phyloP scores from a whole-genome alignment of 2,113 vertebrate genomes.

The Telmatochromis bifrenatus region DNA sequence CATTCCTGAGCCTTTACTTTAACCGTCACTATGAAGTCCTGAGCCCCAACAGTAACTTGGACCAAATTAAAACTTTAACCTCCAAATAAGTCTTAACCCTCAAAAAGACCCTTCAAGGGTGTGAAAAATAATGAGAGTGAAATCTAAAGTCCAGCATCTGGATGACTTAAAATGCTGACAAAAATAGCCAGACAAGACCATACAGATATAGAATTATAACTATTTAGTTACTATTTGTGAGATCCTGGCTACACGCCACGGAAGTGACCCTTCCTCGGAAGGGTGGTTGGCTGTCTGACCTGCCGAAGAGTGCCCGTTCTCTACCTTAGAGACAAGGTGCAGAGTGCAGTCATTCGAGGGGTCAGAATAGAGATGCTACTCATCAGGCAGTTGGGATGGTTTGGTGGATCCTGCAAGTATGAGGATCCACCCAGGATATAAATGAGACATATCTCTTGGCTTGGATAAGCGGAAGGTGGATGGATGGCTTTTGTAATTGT shows the following conservation, averaged over 20 bases:
- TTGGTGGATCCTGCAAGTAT: neutral
- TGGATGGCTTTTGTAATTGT: neutral
- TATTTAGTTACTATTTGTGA: neutral
- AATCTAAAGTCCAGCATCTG: neutral
- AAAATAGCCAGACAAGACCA: neutral
- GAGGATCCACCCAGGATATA: neutral
- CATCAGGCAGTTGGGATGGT: neutral
- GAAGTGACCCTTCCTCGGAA: neutral
- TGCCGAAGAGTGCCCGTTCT: neutral
- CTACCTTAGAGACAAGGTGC: neutral
- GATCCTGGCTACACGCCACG: neutral
- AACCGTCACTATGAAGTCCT: neutral
- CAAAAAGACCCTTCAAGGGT: neutral
- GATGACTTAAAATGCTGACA: neutral
- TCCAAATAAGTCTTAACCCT: neutral
- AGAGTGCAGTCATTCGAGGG: fast-evolving
- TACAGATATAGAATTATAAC: neutral
- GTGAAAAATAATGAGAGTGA: neutral
- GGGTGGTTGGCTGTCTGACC: neutral
- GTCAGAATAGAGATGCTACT: neutral
- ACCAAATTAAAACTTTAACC: neutral
- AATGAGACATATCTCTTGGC: neutral
- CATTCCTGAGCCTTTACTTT: neutral
- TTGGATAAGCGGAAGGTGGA: neutral
- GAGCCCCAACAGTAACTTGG: neutral